These are phyloP conservation scores for Agrochola lota DNA, from an alignment of 2,888 invertebrate species.

Conservation along the genomic window DNA sequence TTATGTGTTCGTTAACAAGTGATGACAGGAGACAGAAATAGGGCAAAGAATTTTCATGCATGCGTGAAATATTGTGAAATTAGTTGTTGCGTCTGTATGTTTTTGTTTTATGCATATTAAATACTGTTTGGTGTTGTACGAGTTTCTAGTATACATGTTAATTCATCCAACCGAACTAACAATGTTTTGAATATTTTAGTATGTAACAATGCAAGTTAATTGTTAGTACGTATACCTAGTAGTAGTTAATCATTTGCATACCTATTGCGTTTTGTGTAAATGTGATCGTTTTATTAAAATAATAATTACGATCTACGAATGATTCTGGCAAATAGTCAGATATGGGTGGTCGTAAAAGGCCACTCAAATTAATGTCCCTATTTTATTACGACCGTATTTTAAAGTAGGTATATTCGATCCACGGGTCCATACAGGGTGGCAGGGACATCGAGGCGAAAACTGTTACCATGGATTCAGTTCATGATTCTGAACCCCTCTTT, in stretches of 20 bases:
- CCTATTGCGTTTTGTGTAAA: conserved; percentile 14
- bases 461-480: no score
- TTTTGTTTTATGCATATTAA: conserved; percentile 30
- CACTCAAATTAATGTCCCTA: background rate
- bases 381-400: background rate
- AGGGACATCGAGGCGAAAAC: no score
- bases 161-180: conserved; percentile 24
- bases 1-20: conserved; percentile 31
- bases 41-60: conserved; percentile 33
- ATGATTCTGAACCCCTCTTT: no score
- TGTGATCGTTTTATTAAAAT: background rate
- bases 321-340: background rate
- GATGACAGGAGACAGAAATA: conserved; percentile 45
- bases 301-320: no score
- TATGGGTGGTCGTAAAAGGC: background rate
- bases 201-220: background rate
- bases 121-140: conserved; percentile 7
- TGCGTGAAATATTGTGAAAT: conserved; percentile 47
- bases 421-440: no score
- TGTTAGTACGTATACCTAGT: no score
- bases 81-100: conserved; percentile 6
- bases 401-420: background rate
- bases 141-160: conserved; percentile 29
- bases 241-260: conserved; percentile 9
- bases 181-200: conserved; percentile 45